Percentiles rank a stretch among this genome's conserved stretches.
Evolutionary conservation across 2,797 vertebrate species (phyloP).

Genomic region (Myripristis murdjan): DNA sequence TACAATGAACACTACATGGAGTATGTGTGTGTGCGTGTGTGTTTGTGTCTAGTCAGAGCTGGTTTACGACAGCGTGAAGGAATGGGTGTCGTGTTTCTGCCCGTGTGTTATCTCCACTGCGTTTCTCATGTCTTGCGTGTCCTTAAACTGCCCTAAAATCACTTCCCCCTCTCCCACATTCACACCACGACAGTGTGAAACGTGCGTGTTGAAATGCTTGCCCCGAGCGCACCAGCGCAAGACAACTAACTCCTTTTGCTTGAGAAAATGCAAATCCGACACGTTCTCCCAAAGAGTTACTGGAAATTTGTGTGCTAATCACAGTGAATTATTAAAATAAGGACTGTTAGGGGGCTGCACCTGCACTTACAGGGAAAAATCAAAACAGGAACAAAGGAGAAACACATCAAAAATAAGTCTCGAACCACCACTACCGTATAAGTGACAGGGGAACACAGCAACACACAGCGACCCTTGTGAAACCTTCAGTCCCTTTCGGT

Average conservation of each 20-base stretch:
- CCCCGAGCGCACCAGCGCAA: no score
- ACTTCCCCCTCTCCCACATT: no score
- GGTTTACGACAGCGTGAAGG: neutral
- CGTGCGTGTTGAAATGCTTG: no score
- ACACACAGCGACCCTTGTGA: conserved; percentile 19
- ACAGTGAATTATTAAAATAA: neutral
- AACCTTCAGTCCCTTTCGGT: neutral
- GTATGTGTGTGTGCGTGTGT: neutral
- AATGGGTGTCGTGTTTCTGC: conserved; percentile 9
- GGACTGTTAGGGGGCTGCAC: neutral
- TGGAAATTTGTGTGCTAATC: no score
- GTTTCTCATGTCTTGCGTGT: no score
- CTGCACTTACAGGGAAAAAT: neutral
- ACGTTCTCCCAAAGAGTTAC: no score
- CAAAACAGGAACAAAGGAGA: neutral
- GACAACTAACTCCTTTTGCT: neutral
- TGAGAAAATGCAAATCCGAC: no score
- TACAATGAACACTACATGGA: conserved; percentile 25
- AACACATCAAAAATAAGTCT: neutral
- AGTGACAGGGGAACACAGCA: conserved; percentile 33
- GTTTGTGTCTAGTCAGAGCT: conserved; percentile 9
- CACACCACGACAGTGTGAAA: no score
- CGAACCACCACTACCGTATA: conserved; percentile 21
- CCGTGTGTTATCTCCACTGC: conserved; percentile 8
- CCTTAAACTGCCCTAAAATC: no score